phyloP scores from a whole-genome alignment of 2,888 invertebrate genomes.

The Acanthopleura granulata region DNA sequence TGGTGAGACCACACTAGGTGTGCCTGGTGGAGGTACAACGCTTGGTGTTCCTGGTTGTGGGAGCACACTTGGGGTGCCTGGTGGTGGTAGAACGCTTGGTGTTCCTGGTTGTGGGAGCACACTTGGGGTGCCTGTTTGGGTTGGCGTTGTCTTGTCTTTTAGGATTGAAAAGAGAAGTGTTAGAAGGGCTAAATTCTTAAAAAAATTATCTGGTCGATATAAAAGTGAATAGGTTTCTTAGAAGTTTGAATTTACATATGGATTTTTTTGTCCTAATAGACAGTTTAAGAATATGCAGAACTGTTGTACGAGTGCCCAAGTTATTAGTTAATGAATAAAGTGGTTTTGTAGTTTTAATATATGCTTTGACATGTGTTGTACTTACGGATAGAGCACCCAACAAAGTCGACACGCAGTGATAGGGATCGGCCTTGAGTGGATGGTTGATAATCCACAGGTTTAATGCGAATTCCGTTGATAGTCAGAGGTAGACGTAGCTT shows the following conservation, averaged over 20 bases:
- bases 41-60: neutral
- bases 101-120: neutral
- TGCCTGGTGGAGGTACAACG: neutral
- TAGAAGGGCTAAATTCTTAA: no score
- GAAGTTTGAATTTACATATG: no score
- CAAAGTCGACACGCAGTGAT: neutral
- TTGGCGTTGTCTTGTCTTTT: no score
- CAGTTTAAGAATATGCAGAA: no score
- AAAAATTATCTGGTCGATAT: no score
- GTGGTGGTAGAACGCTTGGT: constrained; percentile 5
- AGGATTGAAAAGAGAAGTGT: no score
- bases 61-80: neutral
- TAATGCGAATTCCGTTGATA: neutral
- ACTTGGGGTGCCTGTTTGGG: no score
- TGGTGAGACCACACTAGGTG: neutral
- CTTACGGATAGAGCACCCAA: neutral
- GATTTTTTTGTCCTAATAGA: no score
- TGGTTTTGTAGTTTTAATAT: no score
- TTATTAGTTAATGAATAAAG: no score
- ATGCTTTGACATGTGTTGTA: neutral
- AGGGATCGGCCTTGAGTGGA: neutral
- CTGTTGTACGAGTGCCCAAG: no score
- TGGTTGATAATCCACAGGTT: neutral
- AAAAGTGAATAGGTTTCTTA: no score
- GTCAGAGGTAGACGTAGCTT: neutral